These are phyloP conservation scores for Artemisiospiza belli DNA, from an alignment of 2,113 vertebrate genomes.

Conservation along the genomic window DNA sequence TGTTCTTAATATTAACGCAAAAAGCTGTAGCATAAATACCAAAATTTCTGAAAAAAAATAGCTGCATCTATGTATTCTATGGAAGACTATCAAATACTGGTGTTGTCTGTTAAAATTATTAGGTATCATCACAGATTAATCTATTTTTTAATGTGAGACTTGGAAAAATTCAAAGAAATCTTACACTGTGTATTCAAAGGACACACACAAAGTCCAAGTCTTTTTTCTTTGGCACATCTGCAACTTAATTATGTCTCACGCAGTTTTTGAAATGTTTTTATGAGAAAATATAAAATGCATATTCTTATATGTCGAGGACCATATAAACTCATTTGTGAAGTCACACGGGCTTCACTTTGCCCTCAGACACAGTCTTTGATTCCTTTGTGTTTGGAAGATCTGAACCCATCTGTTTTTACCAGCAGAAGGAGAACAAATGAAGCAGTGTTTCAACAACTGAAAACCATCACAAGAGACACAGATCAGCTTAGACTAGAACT, in stretches of 20 bases:
- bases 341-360: background rate
- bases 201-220: background rate
- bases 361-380: background rate
- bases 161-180: slow-evolving; percentile 11
- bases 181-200: background rate
- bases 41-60: background rate
- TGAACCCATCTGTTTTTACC: background rate
- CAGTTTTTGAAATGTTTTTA: background rate
- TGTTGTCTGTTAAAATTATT: background rate
- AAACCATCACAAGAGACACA: background rate
- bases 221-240: background rate
- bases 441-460: slow-evolving; percentile 1
- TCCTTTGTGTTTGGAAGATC: background rate
- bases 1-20: background rate
- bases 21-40: background rate
- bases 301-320: background rate
- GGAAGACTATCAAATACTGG: background rate
- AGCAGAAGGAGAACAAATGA: background rate
- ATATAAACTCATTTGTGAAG: background rate
- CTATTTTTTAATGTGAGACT: background rate
- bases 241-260: background rate
- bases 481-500: background rate
- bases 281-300: background rate
- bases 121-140: background rate
- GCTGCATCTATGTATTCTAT: background rate